Evolutionary conservation across 2,113 vertebrate genomes (phyloP), one percentile per base, ranked within the genome.

Genomic region (Beaufortia kweichowensis): DNA sequence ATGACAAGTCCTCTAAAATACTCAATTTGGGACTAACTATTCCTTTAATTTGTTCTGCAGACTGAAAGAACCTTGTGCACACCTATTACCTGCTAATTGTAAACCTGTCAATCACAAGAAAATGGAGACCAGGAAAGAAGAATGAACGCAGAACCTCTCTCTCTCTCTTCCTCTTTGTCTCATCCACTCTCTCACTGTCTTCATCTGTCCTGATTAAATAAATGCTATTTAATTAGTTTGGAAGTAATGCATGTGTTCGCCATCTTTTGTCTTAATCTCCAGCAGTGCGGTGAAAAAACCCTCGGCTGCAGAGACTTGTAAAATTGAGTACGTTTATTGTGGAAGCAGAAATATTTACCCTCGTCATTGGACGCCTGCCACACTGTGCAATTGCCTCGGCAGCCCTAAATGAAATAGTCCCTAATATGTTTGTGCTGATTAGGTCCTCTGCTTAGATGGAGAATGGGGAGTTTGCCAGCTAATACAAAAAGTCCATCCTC

Each of bases 391-490:
- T 50, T 68, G 75, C 53, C 31, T 61, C 68, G 17, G 50, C 61
- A 29, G 39, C 41, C 19, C 60, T 48, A 48, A 66, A 66, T 76
- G 56, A 71, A 80, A 80, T 80, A 68, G 70, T 39, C 19, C 56
- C 60, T 71, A 71, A 79, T 76, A 59, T 64, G 77, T 80, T 75
- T 17, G 46, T 62, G 81, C 71, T 75, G 65, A 76, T 79, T 65
- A 76, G 70, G 24, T 24, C 35, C 56, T 43, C 79, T 43, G 43
- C 14, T 69, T 61, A 26, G 72, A 75, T 5, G 5, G 21, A 33
- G 35, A 53, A 62, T 3, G 3, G 64, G 26, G 26, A 6, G n/a
- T n/a, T 50, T 66, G 57, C 46, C 66, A 46, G 66, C 59, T 57
- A 60, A 59, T 56, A 21, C 24, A 39, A 65, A 41, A 63, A 70